phyloP scores from a whole-genome alignment of 2,888 invertebrate species.

The Lysandra coridon region DNA sequence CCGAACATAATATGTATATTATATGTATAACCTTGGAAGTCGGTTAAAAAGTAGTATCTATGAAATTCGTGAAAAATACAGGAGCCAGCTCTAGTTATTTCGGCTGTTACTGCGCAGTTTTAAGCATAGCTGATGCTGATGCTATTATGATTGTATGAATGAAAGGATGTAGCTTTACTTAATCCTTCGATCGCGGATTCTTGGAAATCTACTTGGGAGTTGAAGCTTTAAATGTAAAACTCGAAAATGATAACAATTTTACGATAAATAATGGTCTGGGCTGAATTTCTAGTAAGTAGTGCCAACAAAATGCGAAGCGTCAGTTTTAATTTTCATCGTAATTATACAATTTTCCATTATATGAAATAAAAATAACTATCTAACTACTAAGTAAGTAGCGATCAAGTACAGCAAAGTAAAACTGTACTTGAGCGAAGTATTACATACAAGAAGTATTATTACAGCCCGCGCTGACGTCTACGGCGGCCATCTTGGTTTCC shows the following conservation, averaged over 20 bases:
- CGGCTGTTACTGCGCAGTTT: neutral
- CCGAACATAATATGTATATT: no score
- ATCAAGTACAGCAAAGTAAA: conserved; percentile 15
- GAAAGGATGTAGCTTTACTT: no score
- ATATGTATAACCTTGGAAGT: no score
- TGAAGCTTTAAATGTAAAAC: no score
- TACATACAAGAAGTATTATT: neutral
- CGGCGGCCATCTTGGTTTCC: conserved; percentile 21
- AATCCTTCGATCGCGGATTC: no score
- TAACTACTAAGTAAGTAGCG: neutral
- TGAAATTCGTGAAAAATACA: neutral
- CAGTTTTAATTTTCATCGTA: neutral
- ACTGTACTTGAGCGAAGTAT: neutral
- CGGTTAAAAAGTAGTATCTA: neutral
- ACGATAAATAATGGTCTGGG: no score
- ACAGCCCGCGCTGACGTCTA: conserved; percentile 9
- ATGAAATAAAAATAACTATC: neutral
- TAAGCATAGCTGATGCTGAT: neutral
- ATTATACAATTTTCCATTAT: neutral
- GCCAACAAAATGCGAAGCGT: neutral
- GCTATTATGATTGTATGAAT: no score
- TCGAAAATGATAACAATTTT: no score
- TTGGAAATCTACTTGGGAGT: no score
- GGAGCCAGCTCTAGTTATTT: neutral
- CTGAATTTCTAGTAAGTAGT: no score